Evolutionary conservation across 2,888 invertebrate genomes (phyloP), one percentile per base, ranked within the genome.

Genomic region (Anthrax anthrax): DNA sequence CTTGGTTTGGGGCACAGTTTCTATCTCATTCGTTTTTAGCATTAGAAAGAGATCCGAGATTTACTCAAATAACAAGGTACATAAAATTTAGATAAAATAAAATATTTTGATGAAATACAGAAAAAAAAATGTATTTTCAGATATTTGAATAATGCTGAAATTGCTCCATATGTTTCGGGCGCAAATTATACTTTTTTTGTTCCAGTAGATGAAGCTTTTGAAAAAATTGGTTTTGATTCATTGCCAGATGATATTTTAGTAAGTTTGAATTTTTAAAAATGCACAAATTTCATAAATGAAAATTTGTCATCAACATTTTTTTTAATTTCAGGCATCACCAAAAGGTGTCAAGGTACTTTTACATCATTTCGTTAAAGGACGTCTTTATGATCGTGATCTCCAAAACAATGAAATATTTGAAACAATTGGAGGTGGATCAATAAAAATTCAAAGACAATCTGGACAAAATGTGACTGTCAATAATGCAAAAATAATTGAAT

Each of bases 141-240:
- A 57, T 77, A 76, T 59, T 62, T 78, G n/a, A 77, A 77, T 60
- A 67, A 74, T 53, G 76, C 77, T 2, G 77, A 77, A 59, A 69
- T 77, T 43, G 77, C 76, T 1, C 75, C 75, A 4, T 73, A 74
- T 53, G 72, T 77, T 41, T 74, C 76, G 19, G 77, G 76, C n/a
- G 73, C 76, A 17, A 77, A 76, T 49, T 78, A 78, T 60, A 81
- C 82, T 1, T 75, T 82, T 58, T 79, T 82, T 61, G 81, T 81
- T 42, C 82, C 81, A 9, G 76, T 72, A 9, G 80, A 82, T 61
- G 71, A 70, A 34, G 81, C 81, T 2, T 81, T 82, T 58, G 72
- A 74, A 53, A 69, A 72, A 51, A 60, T 77, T n/a, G 77, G 78
- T 13, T 68, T 75, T 50, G 74, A 73, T 55, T 65, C 69, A 51